A percentile compares a stretch with the other conserved stretches of the same genome.
Conservation (phyloP, 2,888 invertebrate genomes). For the Drosophila longiperda region DNA sequence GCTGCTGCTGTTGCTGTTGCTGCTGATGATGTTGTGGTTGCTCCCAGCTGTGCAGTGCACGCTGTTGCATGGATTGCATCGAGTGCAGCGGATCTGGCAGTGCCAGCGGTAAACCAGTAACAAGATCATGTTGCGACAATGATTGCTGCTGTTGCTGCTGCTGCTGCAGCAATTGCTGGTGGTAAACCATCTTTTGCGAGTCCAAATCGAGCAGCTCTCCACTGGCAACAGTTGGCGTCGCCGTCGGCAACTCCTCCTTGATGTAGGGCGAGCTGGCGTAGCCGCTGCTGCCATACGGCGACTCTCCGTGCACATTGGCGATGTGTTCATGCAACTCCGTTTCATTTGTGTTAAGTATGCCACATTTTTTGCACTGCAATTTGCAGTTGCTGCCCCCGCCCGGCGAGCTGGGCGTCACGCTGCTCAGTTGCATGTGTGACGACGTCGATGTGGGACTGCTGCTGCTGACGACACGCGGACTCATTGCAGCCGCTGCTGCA, state of each 20-base stretch:
- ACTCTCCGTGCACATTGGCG: conserved; percentile 88
- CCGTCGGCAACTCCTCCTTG: conserved; percentile 82
- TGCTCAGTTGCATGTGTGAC: conserved; percentile 70
- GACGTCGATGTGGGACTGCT: conserved; percentile 84
- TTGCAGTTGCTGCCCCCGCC: conserved; percentile 82
- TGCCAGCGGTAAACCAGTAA: conserved; percentile 53
- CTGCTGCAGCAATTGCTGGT: conserved; percentile 75
- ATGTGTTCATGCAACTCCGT: conserved; percentile 91
- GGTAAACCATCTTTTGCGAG: conserved; percentile 93
- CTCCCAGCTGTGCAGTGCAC: conserved; percentile 79
- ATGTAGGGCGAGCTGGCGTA: conserved; percentile 82
- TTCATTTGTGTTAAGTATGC: conserved; percentile 91
- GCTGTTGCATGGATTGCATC: conserved; percentile 83
- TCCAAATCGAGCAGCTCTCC: conserved; percentile 93
- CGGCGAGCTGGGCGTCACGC: conserved; percentile 78
- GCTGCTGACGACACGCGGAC: conserved; percentile 85
- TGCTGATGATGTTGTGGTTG: conserved; percentile 49
- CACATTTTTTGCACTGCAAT: conserved; percentile 92
- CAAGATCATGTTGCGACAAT: conserved; percentile 72
- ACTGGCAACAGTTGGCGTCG: conserved; percentile 80
- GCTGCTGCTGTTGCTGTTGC: conserved; percentile 52
- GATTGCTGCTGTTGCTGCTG: conserved; percentile 61
- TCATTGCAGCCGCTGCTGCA: conserved; percentile 79
- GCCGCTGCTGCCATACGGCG: conserved; percentile 81
- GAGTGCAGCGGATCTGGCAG: conserved; percentile 82